Evolutionary conservation across 2,888 invertebrate species (phyloP).

Genomic region (Myopa tessellatipennis): DNA sequence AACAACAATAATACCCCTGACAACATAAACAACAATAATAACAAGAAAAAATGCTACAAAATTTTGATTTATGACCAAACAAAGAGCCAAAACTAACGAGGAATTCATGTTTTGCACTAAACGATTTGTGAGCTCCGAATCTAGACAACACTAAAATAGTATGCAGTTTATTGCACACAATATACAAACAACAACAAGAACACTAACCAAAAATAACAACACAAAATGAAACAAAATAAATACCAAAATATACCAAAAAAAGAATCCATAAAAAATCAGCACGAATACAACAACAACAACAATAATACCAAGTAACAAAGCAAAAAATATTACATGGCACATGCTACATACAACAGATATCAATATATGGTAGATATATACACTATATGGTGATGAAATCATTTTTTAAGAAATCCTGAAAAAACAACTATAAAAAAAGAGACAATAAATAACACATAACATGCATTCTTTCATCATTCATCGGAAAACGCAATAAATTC

Average conservation of each 20-base stretch:
- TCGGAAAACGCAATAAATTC: conserved; percentile 24
- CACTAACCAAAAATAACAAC: conserved; percentile 6
- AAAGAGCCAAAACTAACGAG: conserved; percentile 37
- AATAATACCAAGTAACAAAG: background rate
- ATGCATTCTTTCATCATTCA: conserved; percentile 30
- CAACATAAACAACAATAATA: background rate
- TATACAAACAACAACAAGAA: conserved; percentile 2
- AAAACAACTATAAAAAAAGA: background rate
- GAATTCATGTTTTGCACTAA: conserved; percentile 35
- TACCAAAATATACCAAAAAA: background rate
- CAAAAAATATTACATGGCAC: conserved; percentile 26
- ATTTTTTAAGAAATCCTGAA: background rate
- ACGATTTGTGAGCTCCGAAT: conserved; percentile 31
- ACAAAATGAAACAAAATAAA: conserved; percentile 3
- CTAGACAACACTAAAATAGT: conserved; percentile 21
- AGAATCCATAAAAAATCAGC: background rate
- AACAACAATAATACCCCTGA: background rate
- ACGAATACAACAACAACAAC: conserved; percentile 21
- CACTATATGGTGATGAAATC: no score
- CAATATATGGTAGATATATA: no score
- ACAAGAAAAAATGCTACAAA: background rate
- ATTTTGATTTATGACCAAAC: conserved; percentile 34
- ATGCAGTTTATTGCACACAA: conserved; percentile 20
- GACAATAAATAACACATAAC: background rate
- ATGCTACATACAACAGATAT: background rate